Evolutionary conservation across 2,113 vertebrate genomes (phyloP).

Genomic region (Myotis yumanensis): DNA sequence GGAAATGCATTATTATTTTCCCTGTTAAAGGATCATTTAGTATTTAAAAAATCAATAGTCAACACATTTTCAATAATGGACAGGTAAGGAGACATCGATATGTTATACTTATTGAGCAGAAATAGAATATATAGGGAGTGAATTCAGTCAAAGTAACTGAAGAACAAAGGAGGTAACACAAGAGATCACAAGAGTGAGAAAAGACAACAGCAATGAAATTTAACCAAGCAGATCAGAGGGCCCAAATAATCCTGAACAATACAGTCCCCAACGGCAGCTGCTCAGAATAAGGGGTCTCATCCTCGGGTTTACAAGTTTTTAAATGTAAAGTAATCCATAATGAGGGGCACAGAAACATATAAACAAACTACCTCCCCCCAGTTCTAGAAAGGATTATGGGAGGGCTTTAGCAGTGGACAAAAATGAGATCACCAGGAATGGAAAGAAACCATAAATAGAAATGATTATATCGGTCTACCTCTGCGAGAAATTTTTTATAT

Average conservation of each 20-base stretch:
- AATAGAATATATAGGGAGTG: not conserved
- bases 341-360: not conserved
- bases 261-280: not conserved
- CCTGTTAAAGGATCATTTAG: not conserved
- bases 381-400: not conserved
- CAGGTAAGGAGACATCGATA: not conserved
- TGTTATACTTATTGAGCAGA: not conserved
- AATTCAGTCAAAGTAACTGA: not conserved
- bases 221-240: not conserved
- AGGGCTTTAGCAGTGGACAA: not conserved
- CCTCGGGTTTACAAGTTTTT: not conserved
- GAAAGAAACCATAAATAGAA: not conserved
- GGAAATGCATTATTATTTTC: not conserved
- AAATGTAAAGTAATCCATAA: not conserved
- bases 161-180: not conserved
- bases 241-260: not conserved
- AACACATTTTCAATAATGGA: not conserved
- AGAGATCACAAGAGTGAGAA: not conserved
- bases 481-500: not conserved
- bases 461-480: not conserved
- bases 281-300: not conserved
- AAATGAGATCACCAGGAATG: not conserved
- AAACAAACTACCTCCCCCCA: not conserved
- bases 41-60: slow-evolving; percentile 40
- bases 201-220: not conserved